Conservation (phyloP, 2,797 vertebrate species). For the Anableps anableps region DNA sequence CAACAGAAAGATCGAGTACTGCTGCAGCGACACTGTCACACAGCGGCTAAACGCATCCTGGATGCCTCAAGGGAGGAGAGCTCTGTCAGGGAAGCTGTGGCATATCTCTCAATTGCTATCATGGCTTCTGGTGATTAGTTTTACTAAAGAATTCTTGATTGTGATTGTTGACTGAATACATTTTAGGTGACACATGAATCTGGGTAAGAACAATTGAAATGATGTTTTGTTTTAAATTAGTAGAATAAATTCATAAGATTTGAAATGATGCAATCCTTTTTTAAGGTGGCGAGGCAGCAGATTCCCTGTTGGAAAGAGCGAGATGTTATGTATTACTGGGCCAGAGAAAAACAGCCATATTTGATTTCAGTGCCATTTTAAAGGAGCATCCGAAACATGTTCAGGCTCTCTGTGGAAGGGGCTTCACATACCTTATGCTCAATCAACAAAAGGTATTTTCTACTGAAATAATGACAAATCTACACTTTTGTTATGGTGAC, state of each 20-base stretch:
- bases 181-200: neutral
- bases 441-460: slow-evolving; percentile 87
- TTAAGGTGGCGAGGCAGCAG: slow-evolving; percentile 83
- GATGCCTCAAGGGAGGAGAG: slow-evolving; percentile 65
- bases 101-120: slow-evolving; percentile 93
- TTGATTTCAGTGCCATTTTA: slow-evolving; percentile 90
- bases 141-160: slow-evolving; percentile 13
- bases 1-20: slow-evolving; percentile 82
- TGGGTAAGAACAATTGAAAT: neutral
- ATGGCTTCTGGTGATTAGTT: slow-evolving; percentile 86
- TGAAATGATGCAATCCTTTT: neutral
- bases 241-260: neutral
- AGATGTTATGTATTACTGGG: slow-evolving; percentile 89
- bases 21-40: slow-evolving; percentile 86
- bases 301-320: slow-evolving; percentile 88
- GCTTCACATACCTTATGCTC: slow-evolving; percentile 87
- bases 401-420: slow-evolving; percentile 89
- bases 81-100: slow-evolving; percentile 85
- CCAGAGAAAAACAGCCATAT: slow-evolving; percentile 93
- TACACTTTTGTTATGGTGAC: neutral
- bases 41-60: slow-evolving; percentile 84
- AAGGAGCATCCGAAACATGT: slow-evolving; percentile 84
- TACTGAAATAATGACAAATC: neutral
- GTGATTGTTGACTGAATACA: neutral
- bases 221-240: neutral